These are phyloP conservation scores for Drosophila persimilis DNA, from an alignment of 1,140 invertebrate genomes.

Conservation along the genomic window DNA sequence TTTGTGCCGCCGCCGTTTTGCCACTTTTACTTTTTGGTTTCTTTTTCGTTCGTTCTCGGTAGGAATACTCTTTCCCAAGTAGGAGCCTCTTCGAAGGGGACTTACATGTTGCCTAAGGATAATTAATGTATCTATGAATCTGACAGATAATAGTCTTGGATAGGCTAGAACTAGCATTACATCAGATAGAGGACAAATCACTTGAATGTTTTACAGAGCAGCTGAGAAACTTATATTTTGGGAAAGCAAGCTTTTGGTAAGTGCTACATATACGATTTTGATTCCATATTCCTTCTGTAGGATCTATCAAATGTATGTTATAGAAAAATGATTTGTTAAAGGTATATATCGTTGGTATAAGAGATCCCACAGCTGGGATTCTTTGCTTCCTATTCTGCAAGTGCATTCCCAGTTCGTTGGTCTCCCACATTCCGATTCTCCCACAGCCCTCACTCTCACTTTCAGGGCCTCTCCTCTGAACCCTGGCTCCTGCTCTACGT, in stretches of 20 bases:
- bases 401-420: conserved; percentile 30
- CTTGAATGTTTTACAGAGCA: too few species aligned
- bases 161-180: too few species aligned
- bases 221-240: too few species aligned
- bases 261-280: too few species aligned
- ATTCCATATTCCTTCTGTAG: neutral
- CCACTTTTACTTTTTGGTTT: conserved; percentile 65
- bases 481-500: conserved; percentile 9
- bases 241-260: too few species aligned
- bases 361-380: neutral
- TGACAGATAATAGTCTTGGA: too few species aligned
- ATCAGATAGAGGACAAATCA: neutral
- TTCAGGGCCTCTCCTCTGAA: conserved; percentile 21
- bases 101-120: too few species aligned
- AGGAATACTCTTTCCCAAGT: conserved; percentile 2
- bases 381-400: neutral
- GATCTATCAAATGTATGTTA: too few species aligned
- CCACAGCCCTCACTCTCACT: conserved; percentile 59
- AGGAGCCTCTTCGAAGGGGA: too few species aligned
- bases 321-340: too few species aligned
- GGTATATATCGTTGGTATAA: neutral
- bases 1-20: conserved; percentile 72
- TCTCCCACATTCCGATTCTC: neutral
- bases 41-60: neutral
- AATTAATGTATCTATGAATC: too few species aligned